Evolutionary conservation across 2,888 invertebrate genomes (phyloP), one percentile per base, ranked within the genome.

Genomic region (Altica lythri): DNA sequence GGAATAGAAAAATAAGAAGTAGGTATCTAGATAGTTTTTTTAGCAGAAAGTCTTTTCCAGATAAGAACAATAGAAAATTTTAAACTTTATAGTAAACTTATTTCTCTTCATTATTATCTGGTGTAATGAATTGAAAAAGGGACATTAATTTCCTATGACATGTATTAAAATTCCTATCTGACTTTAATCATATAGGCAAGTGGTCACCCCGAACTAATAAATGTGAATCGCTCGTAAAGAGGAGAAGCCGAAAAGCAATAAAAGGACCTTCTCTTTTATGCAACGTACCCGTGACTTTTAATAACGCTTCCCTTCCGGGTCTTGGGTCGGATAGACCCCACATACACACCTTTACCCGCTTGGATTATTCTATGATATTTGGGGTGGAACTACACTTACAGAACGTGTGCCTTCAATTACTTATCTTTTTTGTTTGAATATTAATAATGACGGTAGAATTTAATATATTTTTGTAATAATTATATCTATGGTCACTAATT

Each of bases 161-260:
- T 70, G 67, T 74, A 74, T 74, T 74, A 73, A 74, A 74, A 74
- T 73, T 72, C 73, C 72, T 61, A 62, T 64, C 70, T 63, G 58
- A 66, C 63, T 72, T 72, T 73, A 73, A 73, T 73, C 71, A 71
- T n/a, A n/a, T 68, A 67, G 71, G 65, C 71, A 69, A 73, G 68
- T 71, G 74, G 73, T 73, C 74, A 72, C 74, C 74, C 74, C 47
- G 68, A 71, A 46, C 72, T 72, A 72, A 74, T 73, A 72, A 74
- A 74, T 70, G 72, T 73, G 72, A 70, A 71, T 72, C 16, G 14
- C 9, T 19, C 10, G 25, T 16, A 61, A 65, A 65, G 68, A 64
- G 69, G 68, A 66, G 65, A 66, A 63, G 67, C 67, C 66, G 68
- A 69, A 71, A 70, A 53, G 60, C 43, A 58, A 61, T 61, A 60